Evolutionary conservation across 2,113 vertebrate species (phyloP), one percentile per base, ranked within the genome.

Genomic region (Manacus vitellinus): DNA sequence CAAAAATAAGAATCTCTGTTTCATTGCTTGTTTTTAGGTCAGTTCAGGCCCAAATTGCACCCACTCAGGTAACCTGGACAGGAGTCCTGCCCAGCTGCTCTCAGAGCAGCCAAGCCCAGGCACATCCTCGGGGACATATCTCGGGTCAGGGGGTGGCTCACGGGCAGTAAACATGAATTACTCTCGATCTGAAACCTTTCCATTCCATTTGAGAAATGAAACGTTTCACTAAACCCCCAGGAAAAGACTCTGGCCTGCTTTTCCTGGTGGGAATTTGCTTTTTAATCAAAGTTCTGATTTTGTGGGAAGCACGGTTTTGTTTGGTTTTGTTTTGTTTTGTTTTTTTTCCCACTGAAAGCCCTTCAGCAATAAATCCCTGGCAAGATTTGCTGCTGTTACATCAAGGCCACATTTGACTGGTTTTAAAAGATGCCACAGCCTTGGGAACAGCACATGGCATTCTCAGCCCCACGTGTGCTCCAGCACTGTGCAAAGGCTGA

Each of bases 401-500:
- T 89, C 80, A 94, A 85, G 77, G 77, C 89, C 89, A 89, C 7
- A 15, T 87, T 44, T 85, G 82, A 76, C n/a, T 76, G 82, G 76
- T 85, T 95, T 89, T 82, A 54, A 79, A 82, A 75, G 85, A 62
- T 41, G 72, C 71, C 82, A 35, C 88, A 93, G 81, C 67, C 81
- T 24, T 74, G 78, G 63, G 71, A 96, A 55, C 6, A 10, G 8
- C 77, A 51, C 89, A 55, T 33, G 78, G 67, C 27, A 63, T 46
- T 82, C 37, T 4, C 63, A 58, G 77, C 78, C 82, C 37, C 77
- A 44, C 8, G 24, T 8, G 2, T 4, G 47, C 76, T 70, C 72
- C 31, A 6, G 77, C 16, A 1, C 63, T 25, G 51, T 1, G 25
- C 52, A 75, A 63, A 58, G 47, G 65, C 70, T 82, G 80, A 77